Percentiles rank a stretch among this genome's conserved stretches.
Conservation (phyloP, 2,888 invertebrate genomes). For the Arrhopalites spinosus region DNA sequence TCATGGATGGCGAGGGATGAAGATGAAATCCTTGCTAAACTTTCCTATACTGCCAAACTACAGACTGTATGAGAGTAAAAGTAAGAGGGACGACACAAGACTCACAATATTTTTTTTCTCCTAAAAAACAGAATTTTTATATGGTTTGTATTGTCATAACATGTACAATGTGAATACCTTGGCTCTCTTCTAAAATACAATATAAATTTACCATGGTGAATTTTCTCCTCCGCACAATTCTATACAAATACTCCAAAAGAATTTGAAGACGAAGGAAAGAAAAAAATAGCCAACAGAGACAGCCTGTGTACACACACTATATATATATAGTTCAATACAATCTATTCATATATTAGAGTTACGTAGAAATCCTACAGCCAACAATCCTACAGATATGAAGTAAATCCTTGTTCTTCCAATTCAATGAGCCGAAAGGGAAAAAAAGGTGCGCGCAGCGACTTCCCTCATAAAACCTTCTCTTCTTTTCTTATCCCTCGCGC, state of each 20-base stretch:
- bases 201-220: no score
- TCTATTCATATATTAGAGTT: background rate
- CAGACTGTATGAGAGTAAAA: background rate
- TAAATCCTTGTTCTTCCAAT: constrained; percentile 38
- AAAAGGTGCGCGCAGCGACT: background rate
- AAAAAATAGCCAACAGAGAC: background rate
- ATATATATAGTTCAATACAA: background rate
- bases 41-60: background rate
- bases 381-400: constrained; percentile 17
- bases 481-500: background rate
- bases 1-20: background rate
- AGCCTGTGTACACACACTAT: no score
- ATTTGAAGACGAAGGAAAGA: background rate
- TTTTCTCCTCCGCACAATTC: background rate
- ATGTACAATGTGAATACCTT: no score
- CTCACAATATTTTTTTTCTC: no score
- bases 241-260: background rate
- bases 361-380: background rate
- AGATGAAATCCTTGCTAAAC: background rate
- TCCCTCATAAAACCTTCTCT: constrained; percentile 17
- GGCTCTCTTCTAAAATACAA: no score
- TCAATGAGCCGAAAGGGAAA: constrained; percentile 38
- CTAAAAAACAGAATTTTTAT: no score
- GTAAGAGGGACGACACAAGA: background rate
- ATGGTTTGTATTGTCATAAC: no score